A percentile compares a stretch with the other conserved stretches of the same genome.
These are phyloP conservation scores for Oreortyx pictus DNA, from an alignment of 2,797 vertebrate genomes.

Conservation along the genomic window DNA sequence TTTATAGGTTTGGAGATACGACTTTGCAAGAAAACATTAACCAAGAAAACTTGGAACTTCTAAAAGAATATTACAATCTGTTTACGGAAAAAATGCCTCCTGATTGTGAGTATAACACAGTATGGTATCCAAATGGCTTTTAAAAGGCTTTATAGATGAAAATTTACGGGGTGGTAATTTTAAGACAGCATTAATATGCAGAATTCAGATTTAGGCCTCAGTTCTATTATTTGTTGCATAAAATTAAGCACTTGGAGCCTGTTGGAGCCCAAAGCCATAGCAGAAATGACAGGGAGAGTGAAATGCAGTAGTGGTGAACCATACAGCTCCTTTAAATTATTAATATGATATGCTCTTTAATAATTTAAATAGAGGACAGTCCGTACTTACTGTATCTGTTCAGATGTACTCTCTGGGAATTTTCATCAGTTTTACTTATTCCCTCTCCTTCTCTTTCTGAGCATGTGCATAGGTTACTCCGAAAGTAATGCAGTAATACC, in stretches of 20 bases:
- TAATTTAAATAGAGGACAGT: conserved; percentile 3
- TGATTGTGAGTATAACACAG: conserved; percentile 89
- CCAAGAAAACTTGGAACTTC: conserved; percentile 94
- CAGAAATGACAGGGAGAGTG: not conserved
- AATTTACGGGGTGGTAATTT: not conserved
- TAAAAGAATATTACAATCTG: conserved; percentile 93
- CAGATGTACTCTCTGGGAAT: not conserved
- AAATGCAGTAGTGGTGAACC: not conserved
- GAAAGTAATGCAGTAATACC: too few species aligned
- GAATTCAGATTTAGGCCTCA: not conserved
- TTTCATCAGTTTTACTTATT: not conserved
- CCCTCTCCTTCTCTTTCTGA: not conserved
- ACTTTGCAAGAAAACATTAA: conserved; percentile 98
- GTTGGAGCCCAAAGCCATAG: not conserved
- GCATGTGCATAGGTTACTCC: not conserved
- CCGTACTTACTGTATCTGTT: not conserved
- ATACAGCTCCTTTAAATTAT: not conserved
- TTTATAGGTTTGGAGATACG: conserved; percentile 94
- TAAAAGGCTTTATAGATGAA: not conserved
- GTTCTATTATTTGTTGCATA: not conserved
- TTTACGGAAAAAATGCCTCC: conserved; percentile 91
- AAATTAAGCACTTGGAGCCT: not conserved
- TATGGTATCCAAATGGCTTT: not conserved
- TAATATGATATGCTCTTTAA: not conserved
- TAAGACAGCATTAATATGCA: not conserved